Evolutionary conservation across 2,888 invertebrate species (phyloP), one percentile per base, ranked within the genome.

Genomic region (Cosmopolites sordidus): DNA sequence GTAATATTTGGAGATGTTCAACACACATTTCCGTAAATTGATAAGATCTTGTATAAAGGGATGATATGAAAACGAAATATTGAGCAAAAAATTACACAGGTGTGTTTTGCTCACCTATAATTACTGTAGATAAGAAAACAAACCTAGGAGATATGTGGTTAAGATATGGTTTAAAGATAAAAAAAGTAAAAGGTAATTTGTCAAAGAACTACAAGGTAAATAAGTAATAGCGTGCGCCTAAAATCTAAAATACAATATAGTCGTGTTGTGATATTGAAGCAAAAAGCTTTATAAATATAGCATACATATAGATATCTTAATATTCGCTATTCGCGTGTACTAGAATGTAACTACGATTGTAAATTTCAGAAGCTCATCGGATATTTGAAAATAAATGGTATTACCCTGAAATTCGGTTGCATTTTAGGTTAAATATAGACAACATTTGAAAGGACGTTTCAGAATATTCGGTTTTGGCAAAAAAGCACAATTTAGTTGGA

Each of bases 191-290:
- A 16, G 42, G 43, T 47, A 51, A 41, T 47, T 51, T 41, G 41
- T 54, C 47, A 40, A 37, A 33, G 40, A 51, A 48, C 38, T 51
- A 42, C 40, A 43, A 43, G 51, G 50, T 60, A 62, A 61, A 61
- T 65, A 68, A 70, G 69, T 70, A 71, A 72, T 68, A 71, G 71
- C 71, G 66, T 69, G 68, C 68, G 61, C 63, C 69, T 71, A 71
- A 44, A 51, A 66, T 60, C 69, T 69, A 69, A 67, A 69, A 68
- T 68, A 69, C 66, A 66, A 65, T 66, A 70, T 66, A 73, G 73
- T 73, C 73, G 73, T 73, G 73, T 73, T 73, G 73, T 73, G 73
- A 70, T 69, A 64, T 66, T 66, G 68, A 72, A 73, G 73, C 73
- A 70, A 71, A 70, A 73, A 72, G 72, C 73, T 68, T 71, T 72